Percentiles rank a stretch among this genome's conserved stretches.
Conservation (phyloP, 2,797 vertebrate genomes). For the Kryptopterus vitreolus region DNA sequence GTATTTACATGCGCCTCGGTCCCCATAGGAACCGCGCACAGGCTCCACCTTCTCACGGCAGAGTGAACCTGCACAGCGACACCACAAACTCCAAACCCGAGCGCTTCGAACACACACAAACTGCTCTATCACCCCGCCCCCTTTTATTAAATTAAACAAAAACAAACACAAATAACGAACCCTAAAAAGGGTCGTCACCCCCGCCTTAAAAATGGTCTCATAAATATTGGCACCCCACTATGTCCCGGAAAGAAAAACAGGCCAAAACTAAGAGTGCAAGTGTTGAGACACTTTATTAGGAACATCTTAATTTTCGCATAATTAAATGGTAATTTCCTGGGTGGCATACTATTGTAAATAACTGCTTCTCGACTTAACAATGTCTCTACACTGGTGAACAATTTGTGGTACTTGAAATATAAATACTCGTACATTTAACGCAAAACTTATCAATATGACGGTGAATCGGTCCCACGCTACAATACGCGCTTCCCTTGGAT, state of each 20-base stretch:
- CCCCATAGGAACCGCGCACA: conserved; percentile 61
- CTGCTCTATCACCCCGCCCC: neutral
- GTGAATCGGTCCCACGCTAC: too few relatives aligned
- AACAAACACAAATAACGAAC: too few relatives aligned
- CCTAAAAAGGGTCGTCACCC: neutral
- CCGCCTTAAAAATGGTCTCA: neutral
- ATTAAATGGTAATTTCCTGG: neutral
- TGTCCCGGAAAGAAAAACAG: neutral
- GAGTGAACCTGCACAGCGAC: neutral
- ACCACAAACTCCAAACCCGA: neutral
- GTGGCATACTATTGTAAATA: neutral
- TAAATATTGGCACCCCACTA: neutral
- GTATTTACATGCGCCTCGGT: conserved; percentile 47
- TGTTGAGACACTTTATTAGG: too few relatives aligned
- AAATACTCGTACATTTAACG: too few relatives aligned
- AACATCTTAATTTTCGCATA: neutral
- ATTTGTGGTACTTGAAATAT: too few relatives aligned
- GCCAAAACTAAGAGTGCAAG: neutral
- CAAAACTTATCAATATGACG: too few relatives aligned
- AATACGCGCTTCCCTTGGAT: too few relatives aligned
- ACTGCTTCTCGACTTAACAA: neutral
- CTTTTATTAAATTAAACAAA: too few relatives aligned
- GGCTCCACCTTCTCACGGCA: conserved; percentile 56
- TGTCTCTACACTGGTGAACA: neutral
- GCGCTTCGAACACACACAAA: neutral